phyloP scores from a whole-genome alignment of 2,113 vertebrate species.

The Cyphomyrus discorhynchus region DNA sequence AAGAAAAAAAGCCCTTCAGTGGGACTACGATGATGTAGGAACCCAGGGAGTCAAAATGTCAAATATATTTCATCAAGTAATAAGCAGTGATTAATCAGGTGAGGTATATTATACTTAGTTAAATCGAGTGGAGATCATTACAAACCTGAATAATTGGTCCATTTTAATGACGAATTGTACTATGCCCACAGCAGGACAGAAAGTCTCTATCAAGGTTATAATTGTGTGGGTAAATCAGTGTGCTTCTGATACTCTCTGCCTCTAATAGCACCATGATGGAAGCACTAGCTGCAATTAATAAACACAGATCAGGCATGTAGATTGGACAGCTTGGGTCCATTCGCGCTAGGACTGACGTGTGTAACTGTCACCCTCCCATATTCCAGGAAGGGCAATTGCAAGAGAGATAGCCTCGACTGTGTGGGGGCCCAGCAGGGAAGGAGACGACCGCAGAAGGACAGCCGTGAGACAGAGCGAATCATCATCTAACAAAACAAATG shows the following conservation, averaged over 20 bases:
- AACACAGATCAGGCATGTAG: not conserved
- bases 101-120: slow-evolving; percentile 30
- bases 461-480: not conserved
- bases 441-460: not conserved
- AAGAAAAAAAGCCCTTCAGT: not conserved
- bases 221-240: not conserved
- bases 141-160: slow-evolving; percentile 30
- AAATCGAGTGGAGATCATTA: slow-evolving; percentile 37
- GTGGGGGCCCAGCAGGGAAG: not conserved
- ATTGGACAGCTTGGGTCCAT: not conserved
- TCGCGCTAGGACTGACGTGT: not conserved
- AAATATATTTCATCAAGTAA: slow-evolving; percentile 36
- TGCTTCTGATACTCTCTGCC: not conserved
- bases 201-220: not conserved
- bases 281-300: not conserved
- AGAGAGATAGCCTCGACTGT: not conserved
- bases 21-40: not conserved
- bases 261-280: not conserved
- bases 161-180: slow-evolving; percentile 35
- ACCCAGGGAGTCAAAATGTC: slow-evolving; percentile 9
- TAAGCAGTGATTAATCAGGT: slow-evolving; percentile 34
- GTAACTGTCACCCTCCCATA: not conserved
- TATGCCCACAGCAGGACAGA: slow-evolving; percentile 3
- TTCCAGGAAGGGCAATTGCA: not conserved
- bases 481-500: not conserved